Base-by-base conservation (phyloP, 2,888 invertebrate species). In the Morpho deidamia region DNA sequence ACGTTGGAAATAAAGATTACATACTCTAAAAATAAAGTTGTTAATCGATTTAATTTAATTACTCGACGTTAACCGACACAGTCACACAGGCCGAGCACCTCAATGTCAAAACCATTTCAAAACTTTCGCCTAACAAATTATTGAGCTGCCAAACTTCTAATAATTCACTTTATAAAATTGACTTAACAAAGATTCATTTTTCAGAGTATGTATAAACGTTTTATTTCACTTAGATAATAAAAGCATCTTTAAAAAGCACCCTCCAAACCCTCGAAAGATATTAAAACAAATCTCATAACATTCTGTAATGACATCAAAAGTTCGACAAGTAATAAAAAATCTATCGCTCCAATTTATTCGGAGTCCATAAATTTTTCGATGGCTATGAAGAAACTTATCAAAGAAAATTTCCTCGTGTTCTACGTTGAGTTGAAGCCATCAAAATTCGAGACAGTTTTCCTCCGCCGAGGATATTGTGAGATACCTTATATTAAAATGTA, bases 401-500 rank as follows among this genome's bases (percentile, higher is more conserved):
- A 74, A 72, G 64, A 71, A 62, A 63, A 64, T 68, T 69, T 70
- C 65, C 64, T 59, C 60, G 55, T 63, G 60, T 64, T 65, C 62
- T 58, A 61, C 63, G 69, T 62, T 72, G 71, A 69, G 66, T 67
- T 63, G 69, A 67, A 72, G 65, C 71, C 71, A 77, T 74, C 70
- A 68, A 70, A 76, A 76, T 73, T 76, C 75, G 69, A 63, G 66
- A 68, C 70, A 76, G 69, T 74, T 74, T 74, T 67, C 68, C 64
- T 59, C 67, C 66, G 65, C 76, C 55, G 58, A 50, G 57, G 73
- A 80, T 78, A 76, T 79, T 79, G 73, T 72, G 70, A 69, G 72
- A 82, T 80, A 76, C 75, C 76, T 78, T 74, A 78, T 81, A 83
- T 83, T 83, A 81, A 82, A 83, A 81, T 80, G 77, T 82, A 81